phyloP scores from a whole-genome alignment of 2,888 invertebrate genomes.

The Augiades crinisus region DNA sequence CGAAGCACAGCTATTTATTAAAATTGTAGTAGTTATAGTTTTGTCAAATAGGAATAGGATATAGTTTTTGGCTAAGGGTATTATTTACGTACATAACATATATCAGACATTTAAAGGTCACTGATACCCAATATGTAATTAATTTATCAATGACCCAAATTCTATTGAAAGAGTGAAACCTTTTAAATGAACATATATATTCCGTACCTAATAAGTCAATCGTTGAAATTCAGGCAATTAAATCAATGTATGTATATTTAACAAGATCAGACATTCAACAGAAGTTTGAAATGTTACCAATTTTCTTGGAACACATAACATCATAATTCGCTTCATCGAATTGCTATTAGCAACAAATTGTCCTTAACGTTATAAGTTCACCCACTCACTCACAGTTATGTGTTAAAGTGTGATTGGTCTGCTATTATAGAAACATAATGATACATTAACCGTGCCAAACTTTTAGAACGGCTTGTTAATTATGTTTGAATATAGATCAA shows the following conservation, averaged over 20 bases:
- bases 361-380: constrained; percentile 5
- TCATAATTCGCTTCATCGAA: constrained; percentile 3
- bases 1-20: too few species aligned
- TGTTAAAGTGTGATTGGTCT: constrained; percentile 23
- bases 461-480: constrained; percentile 30
- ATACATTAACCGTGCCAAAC: constrained; percentile 11
- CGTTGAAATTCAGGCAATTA: neutral
- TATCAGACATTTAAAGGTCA: neutral
- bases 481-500: constrained; percentile 32
- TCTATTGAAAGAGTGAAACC: too few species aligned
- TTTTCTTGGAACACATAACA: constrained; percentile 6
- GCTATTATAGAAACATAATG: neutral
- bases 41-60: too few species aligned
- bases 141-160: constrained; percentile 2
- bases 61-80: too few species aligned
- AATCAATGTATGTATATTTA: neutral
- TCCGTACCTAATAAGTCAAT: neutral
- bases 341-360: neutral
- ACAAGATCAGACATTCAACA: neutral
- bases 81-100: too few species aligned
- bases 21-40: too few species aligned
- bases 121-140: neutral
- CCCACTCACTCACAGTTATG: constrained; percentile 31
- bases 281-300: constrained; percentile 4
- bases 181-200: neutral